Evolutionary conservation across 1,140 invertebrate genomes (phyloP), one percentile per base, ranked within the genome.

Genomic region (Ptiloglossa arizonensis): DNA sequence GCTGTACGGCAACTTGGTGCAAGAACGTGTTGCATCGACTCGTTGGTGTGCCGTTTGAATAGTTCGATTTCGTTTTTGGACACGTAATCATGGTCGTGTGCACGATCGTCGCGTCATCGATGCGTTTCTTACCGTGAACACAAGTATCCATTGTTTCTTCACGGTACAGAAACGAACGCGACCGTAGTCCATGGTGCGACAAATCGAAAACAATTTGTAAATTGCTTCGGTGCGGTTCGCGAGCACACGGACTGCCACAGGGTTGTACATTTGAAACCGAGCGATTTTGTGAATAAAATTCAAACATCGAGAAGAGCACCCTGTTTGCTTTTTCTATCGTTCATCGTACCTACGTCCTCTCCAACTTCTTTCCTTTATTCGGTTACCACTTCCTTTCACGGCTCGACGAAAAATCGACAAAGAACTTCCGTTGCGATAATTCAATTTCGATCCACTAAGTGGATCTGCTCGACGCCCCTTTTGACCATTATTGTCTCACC

Each of bases 271-370:
- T 19, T 24, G 44, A 6, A 41, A 38, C n/a, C 9, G 27, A 71
- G 13, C 22, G 24, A 63, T 62, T 69, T 56, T 63, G 19, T 63
- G 19, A 77, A 63, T 63, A 71, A 71, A 71, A 44, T 52, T 56
- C 48, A 32, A 19, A 54, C n/a, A 5, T 32, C 0, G 15, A 52
- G 35, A 9, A n/a, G n/a, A n/a, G n/a, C n/a, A n/a, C n/a, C n/a
- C 15, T 13, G 1, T 2, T 2, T 15, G 11, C 1, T 17, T 48
- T 32, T 24, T 56, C 15, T 11, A 1, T 5, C 8, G 5, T 13
- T n/a, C 8, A 0, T 0, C 11, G 13, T 24, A 2, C 17, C 17
- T 15, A 8, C 6, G 6, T 5, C 22, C 2, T 5, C 0, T 35
- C 17, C 8, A 17, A 35, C 17, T 35, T 35, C 17, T 13, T 35